Evolutionary conservation across 2,113 vertebrate species (phyloP), one percentile per base, ranked within the genome.

Genomic region (Phyllostomus hastatus): DNA sequence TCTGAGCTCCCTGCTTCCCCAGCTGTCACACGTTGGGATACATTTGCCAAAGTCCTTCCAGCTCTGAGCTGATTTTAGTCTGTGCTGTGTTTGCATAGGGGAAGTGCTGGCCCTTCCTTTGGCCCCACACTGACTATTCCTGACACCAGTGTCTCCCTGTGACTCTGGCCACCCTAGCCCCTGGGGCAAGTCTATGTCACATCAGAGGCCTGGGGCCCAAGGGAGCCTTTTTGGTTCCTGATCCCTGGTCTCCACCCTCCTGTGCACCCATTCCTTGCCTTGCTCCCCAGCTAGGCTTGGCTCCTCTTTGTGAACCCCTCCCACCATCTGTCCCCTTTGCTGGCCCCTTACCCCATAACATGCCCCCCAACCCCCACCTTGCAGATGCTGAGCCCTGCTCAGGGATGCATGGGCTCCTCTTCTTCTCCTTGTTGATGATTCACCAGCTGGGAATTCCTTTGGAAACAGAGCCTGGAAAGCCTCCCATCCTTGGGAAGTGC

Each of bases 401-500:
- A 73, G 90, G 86, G 92, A 76, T 84, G 50, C 43, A 52, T 3
- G 26, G 78, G 28, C 57, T 87, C n/a, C 16, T 79, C 19, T 94
- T 57, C 81, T 75, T 66, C 61, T 69, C 79, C 43, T 96, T 91
- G 79, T 83, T 91, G 83, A 57, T 94, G 46, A 97, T 83, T 93
- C 75, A 83, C 61, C 79, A 96, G 86, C 86, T 0, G 1, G 95
- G 93, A 96, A 97, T 96, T 95, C 79, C 90, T 96, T 88, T 96
- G 89, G 93, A 96, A 97, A 84, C 69, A 78, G 64, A 86, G 92
- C 75, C 90, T 97, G 92, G 92, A 97, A 97, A 94, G 69, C 88
- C 80, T 97, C 75, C 93, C 24, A 1, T 94, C 95, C 90, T 69
- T 95, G 82, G 95, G 89, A 96, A 94, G 83, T 4, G 1, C 82